Evolutionary conservation across 2,888 invertebrate genomes (phyloP).

Genomic region (Ischnus inquisitorius): DNA sequence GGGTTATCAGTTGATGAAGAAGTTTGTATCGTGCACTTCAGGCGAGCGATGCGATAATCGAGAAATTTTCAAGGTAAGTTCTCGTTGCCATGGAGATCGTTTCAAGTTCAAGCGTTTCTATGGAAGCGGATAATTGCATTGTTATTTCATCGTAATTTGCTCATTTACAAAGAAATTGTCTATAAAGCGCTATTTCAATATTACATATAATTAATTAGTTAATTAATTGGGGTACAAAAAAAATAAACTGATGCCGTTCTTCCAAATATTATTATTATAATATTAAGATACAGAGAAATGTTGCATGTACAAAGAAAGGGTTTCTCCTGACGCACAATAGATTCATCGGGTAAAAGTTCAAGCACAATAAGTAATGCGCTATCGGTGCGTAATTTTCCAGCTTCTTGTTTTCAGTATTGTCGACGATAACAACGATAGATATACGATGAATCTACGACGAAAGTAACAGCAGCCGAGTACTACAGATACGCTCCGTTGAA

Average conservation of each 20-base stretch:
- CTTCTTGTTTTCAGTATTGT: neutral
- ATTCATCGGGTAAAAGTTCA: neutral
- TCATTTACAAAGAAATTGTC: too few species aligned
- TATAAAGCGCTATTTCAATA: too few species aligned
- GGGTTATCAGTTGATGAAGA: neutral
- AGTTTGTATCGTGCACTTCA: constrained; percentile 3
- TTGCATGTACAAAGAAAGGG: too few species aligned
- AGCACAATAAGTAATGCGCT: constrained; percentile 8
- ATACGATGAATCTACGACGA: neutral
- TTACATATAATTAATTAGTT: too few species aligned
- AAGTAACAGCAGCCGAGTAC: neutral
- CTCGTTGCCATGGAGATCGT: constrained; percentile 54
- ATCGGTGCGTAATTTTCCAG: constrained; percentile 26
- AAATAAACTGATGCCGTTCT: neutral
- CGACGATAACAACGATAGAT: constrained; percentile 22
- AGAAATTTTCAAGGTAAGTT: neutral
- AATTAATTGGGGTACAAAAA: too few species aligned
- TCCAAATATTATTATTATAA: too few species aligned
- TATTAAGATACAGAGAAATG: too few species aligned
- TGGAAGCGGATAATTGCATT: neutral
- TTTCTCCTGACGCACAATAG: neutral
- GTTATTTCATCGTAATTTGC: neutral
- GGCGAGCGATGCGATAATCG: constrained; percentile 14
- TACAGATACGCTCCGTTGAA: neutral
- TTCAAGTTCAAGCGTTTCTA: neutral